Percentiles rank a stretch among this genome's conserved stretches.
These are phyloP conservation scores for Cotesia chilonis DNA, from an alignment of 1,140 invertebrate genomes.

Conservation along the genomic window DNA sequence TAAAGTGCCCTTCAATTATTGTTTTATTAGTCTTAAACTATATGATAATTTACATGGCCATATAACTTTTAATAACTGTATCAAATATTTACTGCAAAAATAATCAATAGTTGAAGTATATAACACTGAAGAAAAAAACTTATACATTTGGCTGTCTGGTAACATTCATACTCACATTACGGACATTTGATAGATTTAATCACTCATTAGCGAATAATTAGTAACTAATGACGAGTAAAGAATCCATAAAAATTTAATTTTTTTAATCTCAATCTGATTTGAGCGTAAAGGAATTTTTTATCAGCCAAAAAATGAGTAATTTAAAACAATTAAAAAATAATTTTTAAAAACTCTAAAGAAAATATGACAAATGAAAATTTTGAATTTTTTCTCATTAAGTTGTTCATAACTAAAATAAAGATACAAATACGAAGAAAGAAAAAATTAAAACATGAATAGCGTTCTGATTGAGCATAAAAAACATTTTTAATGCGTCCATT, in stretches of 20 bases:
- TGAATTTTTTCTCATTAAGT: neutral
- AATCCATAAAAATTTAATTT: neutral
- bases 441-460: too few species aligned
- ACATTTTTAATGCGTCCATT: too few species aligned
- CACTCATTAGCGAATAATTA: neutral
- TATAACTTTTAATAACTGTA: too few species aligned
- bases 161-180: neutral
- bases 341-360: neutral
- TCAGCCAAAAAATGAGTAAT: neutral
- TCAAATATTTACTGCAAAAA: neutral
- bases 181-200: neutral
- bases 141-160: neutral
- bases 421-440: too few species aligned
- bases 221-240: neutral
- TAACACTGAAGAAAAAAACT: too few species aligned
- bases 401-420: too few species aligned
- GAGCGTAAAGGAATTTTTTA: neutral
- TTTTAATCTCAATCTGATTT: neutral
- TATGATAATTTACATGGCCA: too few species aligned
- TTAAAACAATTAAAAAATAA: neutral
- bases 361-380: neutral
- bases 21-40: too few species aligned
- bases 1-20: too few species aligned
- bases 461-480: too few species aligned
- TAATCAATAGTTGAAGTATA: slow-evolving; percentile 8